Conservation (phyloP, 2,888 invertebrate species). For the Caenorhabditis zanzibari region DNA sequence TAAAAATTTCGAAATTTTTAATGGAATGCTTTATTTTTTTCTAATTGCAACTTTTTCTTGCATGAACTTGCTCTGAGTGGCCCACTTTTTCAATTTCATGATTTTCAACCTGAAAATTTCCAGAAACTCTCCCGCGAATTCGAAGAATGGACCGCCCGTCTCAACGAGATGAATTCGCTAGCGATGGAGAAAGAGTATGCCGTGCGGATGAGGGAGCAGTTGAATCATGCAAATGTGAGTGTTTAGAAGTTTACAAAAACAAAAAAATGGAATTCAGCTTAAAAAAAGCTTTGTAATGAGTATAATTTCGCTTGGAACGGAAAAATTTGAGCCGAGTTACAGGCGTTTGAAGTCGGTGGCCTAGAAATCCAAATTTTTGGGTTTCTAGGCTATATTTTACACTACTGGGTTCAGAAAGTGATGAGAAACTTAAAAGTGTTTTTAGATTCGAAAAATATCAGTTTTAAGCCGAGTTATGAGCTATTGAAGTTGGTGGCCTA, state of each 20-base stretch:
- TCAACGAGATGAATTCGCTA: constrained; percentile 76
- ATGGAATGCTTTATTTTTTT: neutral
- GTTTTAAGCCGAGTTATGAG: no score
- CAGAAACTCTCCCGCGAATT: constrained; percentile 74
- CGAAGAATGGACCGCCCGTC: constrained; percentile 76
- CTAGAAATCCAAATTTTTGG: neutral
- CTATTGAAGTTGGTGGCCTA: no score
- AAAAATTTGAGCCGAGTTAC: constrained; percentile 6
- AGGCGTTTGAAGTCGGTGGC: constrained; percentile 84
- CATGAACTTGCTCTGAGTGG: neutral
- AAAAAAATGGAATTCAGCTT: constrained; percentile 3
- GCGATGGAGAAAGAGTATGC: constrained; percentile 66
- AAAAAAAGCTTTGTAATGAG: no score
- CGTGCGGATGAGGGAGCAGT: constrained; percentile 68
- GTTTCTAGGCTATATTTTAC: no score
- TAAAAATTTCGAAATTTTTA: neutral
- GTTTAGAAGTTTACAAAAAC: neutral
- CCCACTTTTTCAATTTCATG: neutral
- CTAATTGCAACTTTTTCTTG: neutral
- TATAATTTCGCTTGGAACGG: no score
- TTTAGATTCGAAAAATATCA: no score
- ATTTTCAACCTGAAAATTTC: neutral
- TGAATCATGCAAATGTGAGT: constrained; percentile 71
- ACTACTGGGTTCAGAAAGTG: no score
- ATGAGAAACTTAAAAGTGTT: no score